Evolutionary conservation across 2,113 vertebrate species (phyloP).

Genomic region (Anser cygnoides): DNA sequence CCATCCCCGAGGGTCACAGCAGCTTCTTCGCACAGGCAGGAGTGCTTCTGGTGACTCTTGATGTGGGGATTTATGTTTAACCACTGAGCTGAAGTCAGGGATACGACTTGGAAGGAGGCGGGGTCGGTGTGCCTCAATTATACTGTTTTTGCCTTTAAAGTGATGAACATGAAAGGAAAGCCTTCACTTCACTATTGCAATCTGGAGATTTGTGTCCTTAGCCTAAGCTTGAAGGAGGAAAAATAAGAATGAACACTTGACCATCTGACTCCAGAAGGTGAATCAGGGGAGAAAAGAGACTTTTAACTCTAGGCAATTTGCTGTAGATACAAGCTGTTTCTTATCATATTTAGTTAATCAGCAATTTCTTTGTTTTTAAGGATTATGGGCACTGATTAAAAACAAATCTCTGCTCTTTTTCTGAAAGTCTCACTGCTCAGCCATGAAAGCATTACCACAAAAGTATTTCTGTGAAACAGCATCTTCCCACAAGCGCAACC

Average conservation of each 20-base stretch:
- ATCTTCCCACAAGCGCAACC: not conserved
- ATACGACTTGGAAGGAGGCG: rapidly evolving
- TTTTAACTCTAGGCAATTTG: not conserved
- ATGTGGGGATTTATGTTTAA: not conserved
- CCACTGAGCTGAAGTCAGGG: rapidly evolving
- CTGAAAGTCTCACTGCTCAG: not conserved
- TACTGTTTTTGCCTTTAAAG: not conserved
- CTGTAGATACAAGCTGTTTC: not conserved
- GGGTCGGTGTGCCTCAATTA: not conserved
- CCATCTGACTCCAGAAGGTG: not conserved
- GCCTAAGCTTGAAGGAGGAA: not conserved
- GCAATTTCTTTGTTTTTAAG: conserved; percentile 19
- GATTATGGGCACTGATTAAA: not conserved
- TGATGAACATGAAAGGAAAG: not conserved
- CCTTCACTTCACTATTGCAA: not conserved
- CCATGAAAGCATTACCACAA: not conserved
- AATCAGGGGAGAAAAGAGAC: not conserved
- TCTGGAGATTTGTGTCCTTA: not conserved
- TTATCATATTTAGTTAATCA: not conserved
- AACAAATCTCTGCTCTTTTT: not conserved
- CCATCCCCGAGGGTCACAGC: rapidly evolving
- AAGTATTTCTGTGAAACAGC: not conserved
- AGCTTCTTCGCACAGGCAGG: rapidly evolving
- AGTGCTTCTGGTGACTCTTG: rapidly evolving
- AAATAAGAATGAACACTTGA: not conserved